phyloP scores from a whole-genome alignment of 37 sponge, comb jelly and placozoan genomes.

The Cliona cf. orientalis region DNA sequence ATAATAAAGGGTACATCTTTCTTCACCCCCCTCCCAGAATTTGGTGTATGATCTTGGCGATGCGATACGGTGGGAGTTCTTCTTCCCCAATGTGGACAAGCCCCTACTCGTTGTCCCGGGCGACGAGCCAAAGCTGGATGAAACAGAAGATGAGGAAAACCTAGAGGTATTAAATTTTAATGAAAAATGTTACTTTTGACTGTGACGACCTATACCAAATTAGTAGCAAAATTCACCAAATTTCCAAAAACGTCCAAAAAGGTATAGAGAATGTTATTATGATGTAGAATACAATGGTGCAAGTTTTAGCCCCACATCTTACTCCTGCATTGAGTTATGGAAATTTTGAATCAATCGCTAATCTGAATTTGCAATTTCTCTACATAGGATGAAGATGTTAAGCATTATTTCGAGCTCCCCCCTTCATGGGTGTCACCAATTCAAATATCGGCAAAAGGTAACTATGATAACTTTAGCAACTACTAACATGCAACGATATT shows the following conservation, averaged over 20 bases:
- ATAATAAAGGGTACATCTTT: constrained; percentile 1
- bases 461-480: neutral
- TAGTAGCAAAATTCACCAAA: too few species aligned
- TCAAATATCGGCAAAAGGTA: constrained; percentile 70
- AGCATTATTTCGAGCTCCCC: constrained; percentile 83
- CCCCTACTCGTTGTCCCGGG: constrained; percentile 82
- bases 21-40: constrained; percentile 28
- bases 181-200: too few species aligned
- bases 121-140: constrained; percentile 53
- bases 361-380: too few species aligned
- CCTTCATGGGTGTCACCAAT: constrained; percentile 89
- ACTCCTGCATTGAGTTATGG: too few species aligned
- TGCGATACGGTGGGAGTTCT: constrained; percentile 92
- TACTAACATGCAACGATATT: neutral
- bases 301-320: too few species aligned
- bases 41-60: constrained; percentile 96
- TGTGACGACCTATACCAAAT: too few species aligned
- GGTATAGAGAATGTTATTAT: too few species aligned
- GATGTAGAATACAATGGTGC: too few species aligned
- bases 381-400: constrained; percentile 39
- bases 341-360: too few species aligned
- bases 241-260: too few species aligned
- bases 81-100: constrained; percentile 91
- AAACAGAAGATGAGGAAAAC: constrained; percentile 45
- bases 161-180: too few species aligned